These are phyloP conservation scores for Neolamprologus brichardi DNA, from an alignment of 2,113 vertebrate genomes.

Conservation along the genomic window DNA sequence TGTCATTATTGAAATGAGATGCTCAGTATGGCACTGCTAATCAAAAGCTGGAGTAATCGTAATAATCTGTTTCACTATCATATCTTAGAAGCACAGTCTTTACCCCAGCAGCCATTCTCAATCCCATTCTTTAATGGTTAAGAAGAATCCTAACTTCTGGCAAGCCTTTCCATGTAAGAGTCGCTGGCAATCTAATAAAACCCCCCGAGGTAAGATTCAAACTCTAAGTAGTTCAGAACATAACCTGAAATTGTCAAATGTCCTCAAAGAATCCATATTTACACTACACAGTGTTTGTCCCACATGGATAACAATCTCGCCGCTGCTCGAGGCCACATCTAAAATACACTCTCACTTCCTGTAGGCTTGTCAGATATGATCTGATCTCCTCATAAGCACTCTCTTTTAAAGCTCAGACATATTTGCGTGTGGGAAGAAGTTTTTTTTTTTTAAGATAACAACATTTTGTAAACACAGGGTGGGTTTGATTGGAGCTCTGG, in stretches of 20 bases:
- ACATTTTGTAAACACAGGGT: slow-evolving; percentile 46
- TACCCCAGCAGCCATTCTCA: slow-evolving; percentile 4
- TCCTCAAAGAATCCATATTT: neutral
- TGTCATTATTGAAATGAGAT: neutral
- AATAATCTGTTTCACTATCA: slow-evolving; percentile 34
- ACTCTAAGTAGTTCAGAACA: neutral
- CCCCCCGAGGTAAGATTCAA: neutral
- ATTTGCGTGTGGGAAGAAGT: neutral
- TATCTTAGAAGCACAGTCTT: slow-evolving; percentile 38
- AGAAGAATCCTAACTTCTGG: neutral
- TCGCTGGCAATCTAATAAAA: neutral
- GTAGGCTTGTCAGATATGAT: slow-evolving; percentile 35
- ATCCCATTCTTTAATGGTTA: neutral
- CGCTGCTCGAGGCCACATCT: neutral
- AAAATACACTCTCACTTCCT: slow-evolving; percentile 16
- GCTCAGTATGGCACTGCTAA: neutral
- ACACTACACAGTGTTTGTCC: neutral
- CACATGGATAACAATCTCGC: slow-evolving; percentile 16
- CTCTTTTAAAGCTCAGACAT: neutral
- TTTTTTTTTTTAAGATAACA: slow-evolving; percentile 8
- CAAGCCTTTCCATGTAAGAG: neutral
- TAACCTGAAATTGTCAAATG: neutral
- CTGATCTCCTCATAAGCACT: slow-evolving; percentile 19
- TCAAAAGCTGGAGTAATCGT: slow-evolving; percentile 10
- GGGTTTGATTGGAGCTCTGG: slow-evolving; percentile 39